A percentile compares a stretch with the other conserved stretches of the same genome.
Evolutionary conservation across 2,113 vertebrate genomes (phyloP).

Genomic region (Ciconia stormi): DNA sequence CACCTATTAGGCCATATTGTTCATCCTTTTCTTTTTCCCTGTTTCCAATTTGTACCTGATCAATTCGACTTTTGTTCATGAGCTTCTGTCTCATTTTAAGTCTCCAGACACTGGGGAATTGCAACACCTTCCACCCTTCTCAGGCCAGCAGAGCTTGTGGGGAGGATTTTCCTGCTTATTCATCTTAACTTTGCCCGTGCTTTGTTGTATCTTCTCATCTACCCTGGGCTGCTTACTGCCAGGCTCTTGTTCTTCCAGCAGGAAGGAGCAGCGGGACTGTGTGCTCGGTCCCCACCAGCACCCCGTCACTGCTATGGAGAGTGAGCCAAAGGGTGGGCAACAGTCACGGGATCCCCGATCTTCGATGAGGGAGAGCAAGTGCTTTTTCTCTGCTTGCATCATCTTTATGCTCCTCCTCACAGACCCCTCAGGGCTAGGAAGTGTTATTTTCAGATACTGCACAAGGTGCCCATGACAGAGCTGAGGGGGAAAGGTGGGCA

Average conservation of each 20-base stretch:
- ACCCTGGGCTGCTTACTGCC: not conserved
- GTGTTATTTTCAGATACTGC: not conserved
- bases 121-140: not conserved
- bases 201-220: not conserved
- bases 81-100: not conserved
- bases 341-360: rapidly evolving
- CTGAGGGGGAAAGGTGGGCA: not conserved
- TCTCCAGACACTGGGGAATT: not conserved
- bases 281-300: not conserved
- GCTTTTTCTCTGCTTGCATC: not conserved
- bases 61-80: not conserved
- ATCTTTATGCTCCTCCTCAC: not conserved
- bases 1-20: not conserved
- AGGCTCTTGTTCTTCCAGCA: not conserved
- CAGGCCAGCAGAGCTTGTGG: not conserved
- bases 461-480: not conserved
- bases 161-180: not conserved
- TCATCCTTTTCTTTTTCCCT: not conserved
- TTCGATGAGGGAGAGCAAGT: rapidly evolving
- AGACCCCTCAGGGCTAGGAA: rapidly evolving
- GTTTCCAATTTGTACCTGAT: not conserved
- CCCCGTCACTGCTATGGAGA: not conserved
- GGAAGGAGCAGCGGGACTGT: not conserved
- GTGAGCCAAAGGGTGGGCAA: not conserved
- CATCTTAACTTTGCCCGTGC: rapidly evolving